Evolutionary conservation across 2,888 invertebrate genomes (phyloP).

Genomic region (Herminia tarsipennalis): DNA sequence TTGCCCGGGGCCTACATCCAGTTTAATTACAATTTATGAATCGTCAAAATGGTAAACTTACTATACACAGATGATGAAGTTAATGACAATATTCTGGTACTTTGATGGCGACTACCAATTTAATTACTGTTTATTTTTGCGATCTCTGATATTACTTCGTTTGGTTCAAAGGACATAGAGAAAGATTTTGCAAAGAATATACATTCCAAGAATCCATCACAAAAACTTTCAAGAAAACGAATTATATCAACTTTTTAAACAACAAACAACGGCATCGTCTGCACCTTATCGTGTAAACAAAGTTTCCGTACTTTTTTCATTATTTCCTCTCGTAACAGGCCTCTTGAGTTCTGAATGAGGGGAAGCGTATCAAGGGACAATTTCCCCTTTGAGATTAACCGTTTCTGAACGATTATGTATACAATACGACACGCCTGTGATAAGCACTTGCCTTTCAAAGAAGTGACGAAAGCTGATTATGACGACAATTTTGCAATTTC

Average conservation of each 20-base stretch:
- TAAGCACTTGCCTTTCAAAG: slow-evolving; percentile 44
- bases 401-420: slow-evolving; percentile 45
- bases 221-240: slow-evolving; percentile 23
- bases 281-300: slow-evolving; percentile 32
- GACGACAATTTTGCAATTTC: slow-evolving; percentile 36
- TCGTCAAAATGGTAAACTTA: no score
- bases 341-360: slow-evolving; percentile 48
- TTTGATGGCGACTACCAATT: no score
- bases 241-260: slow-evolving; percentile 15
- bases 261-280: slow-evolving; percentile 23
- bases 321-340: slow-evolving; percentile 39
- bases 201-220: no score
- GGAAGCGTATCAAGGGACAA: slow-evolving; percentile 70
- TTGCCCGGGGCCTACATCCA: no score
- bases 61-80: no score
- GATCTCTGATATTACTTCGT: no score
- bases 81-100: no score
- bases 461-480: slow-evolving; percentile 29
- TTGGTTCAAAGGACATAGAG: no score
- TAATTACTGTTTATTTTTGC: no score
- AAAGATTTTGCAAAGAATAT: no score
- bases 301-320: slow-evolving; percentile 42
- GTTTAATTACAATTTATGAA: no score
- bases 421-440: slow-evolving; percentile 46
- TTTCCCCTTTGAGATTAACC: slow-evolving; percentile 70